Evolutionary conservation across 2,113 vertebrate genomes (phyloP).

Genomic region (Brachypodius melanocephalos): DNA sequence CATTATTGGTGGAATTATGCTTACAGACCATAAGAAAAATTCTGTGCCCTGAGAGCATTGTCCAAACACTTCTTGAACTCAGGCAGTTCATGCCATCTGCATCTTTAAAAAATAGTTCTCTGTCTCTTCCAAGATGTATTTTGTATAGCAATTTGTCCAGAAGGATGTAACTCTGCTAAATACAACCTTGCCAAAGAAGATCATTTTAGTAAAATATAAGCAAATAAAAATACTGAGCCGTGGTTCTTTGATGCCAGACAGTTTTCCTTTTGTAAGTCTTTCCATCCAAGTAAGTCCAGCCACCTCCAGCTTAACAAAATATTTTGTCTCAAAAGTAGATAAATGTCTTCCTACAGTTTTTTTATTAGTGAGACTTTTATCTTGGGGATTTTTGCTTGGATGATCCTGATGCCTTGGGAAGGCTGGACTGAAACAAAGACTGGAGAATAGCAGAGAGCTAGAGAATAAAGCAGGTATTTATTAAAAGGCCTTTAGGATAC

Average conservation of each 20-base stretch:
- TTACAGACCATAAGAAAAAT: not conserved
- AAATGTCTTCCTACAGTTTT: not conserved
- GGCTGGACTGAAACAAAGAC: not conserved
- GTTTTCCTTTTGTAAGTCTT: not conserved
- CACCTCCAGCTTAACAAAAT: not conserved
- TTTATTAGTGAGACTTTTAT: not conserved
- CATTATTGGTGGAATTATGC: not conserved
- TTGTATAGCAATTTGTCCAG: not conserved
- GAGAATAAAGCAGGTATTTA: not conserved
- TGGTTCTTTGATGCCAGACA: not conserved
- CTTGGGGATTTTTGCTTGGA: not conserved
- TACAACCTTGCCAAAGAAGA: not conserved
- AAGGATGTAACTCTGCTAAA: not conserved
- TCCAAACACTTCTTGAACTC: not conserved
- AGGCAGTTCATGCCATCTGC: not conserved
- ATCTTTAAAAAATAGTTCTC: not conserved
- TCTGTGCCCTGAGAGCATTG: not conserved
- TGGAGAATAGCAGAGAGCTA: not conserved
- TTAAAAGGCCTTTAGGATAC: not conserved
- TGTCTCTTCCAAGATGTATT: not conserved
- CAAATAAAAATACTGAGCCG: not conserved
- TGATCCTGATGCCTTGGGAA: not conserved
- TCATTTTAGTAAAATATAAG: not conserved
- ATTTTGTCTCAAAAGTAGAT: not conserved
- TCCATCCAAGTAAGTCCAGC: not conserved